A percentile compares a stretch with the other conserved stretches of the same genome.
Evolutionary conservation across 2,888 invertebrate genomes (phyloP).

Genomic region (Hypomecis punctinalis): DNA sequence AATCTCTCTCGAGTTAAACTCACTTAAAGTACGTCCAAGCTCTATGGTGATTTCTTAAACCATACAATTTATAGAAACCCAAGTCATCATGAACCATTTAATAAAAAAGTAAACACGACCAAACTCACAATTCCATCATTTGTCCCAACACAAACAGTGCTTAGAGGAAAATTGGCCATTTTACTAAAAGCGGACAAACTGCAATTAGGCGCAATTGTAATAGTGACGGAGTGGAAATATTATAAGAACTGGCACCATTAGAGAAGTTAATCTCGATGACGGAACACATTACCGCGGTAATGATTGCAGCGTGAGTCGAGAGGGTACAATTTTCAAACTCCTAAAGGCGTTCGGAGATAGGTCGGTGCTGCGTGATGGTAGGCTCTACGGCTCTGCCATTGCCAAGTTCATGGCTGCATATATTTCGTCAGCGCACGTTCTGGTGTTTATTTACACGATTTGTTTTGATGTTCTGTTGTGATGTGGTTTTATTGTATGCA

Average conservation of each 20-base stretch:
- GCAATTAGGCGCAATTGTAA: conserved; percentile 73
- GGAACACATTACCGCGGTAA: conserved; percentile 81
- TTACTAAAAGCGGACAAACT: conserved; percentile 81
- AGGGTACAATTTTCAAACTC: conserved; percentile 76
- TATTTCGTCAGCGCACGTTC: neutral
- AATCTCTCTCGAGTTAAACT: too few relatives aligned
- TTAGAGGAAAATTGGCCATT: conserved; percentile 78
- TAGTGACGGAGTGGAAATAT: conserved; percentile 75
- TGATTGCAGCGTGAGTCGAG: conserved; percentile 78
- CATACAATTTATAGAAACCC: conserved; percentile 40
- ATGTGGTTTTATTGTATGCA: too few relatives aligned
- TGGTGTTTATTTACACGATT: neutral
- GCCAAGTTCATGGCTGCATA: conserved; percentile 28
- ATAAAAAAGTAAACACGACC: conserved; percentile 49
- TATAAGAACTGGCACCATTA: conserved; percentile 73
- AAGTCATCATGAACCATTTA: conserved; percentile 33
- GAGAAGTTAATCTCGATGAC: conserved; percentile 79
- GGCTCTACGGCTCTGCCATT: conserved; percentile 35
- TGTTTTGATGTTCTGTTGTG: too few relatives aligned
- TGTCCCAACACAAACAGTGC: conserved; percentile 62
- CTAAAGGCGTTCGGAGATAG: conserved; percentile 69
- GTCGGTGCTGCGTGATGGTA: conserved; percentile 21
- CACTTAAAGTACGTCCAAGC: neutral
- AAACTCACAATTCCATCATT: conserved; percentile 59
- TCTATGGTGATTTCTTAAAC: conserved; percentile 40